These are phyloP conservation scores for Virgularia gustaviana DNA, from an alignment of 92 coral and sea anemone species.

Conservation along the genomic window DNA sequence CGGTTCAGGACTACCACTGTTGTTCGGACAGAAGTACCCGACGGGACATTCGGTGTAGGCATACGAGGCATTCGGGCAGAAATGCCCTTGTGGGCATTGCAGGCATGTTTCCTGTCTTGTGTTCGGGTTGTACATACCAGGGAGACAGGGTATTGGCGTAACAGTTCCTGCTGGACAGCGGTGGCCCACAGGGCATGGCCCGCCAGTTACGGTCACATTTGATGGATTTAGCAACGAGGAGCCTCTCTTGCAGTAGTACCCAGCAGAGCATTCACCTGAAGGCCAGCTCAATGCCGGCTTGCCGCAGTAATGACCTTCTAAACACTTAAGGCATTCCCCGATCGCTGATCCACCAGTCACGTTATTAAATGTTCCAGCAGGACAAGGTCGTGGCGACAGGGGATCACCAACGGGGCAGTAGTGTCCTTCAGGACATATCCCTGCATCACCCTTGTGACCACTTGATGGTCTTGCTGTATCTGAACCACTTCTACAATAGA, in stretches of 20 bases:
- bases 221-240: slow-evolving; percentile 71
- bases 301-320: slow-evolving; percentile 83
- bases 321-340: slow-evolving; percentile 68
- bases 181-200: slow-evolving; percentile 95
- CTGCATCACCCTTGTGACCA: slow-evolving; percentile 89
- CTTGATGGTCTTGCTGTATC: slow-evolving; percentile 80
- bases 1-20: slow-evolving; percentile 62
- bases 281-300: slow-evolving; percentile 84
- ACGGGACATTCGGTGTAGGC: slow-evolving; percentile 65
- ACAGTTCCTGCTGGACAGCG: slow-evolving; percentile 80
- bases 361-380: slow-evolving; percentile 88
- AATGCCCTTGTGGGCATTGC: slow-evolving; percentile 77
- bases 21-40: slow-evolving; percentile 85
- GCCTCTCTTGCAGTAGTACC: slow-evolving; percentile 71
- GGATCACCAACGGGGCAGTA: slow-evolving; percentile 77
- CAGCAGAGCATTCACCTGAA: slow-evolving; percentile 79
- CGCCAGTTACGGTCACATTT: slow-evolving; percentile 69
- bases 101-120: slow-evolving; percentile 78
- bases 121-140: slow-evolving; percentile 77
- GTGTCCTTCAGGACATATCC: slow-evolving; percentile 80
- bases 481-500: slow-evolving; percentile 92
- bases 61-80: slow-evolving; percentile 93
- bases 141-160: slow-evolving; percentile 73
- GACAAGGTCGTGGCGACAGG: slow-evolving; percentile 77
- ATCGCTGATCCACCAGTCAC: slow-evolving; percentile 59